Evolutionary conservation across 2,797 vertebrate species (phyloP).

Genomic region (Ceyx erithaca): DNA sequence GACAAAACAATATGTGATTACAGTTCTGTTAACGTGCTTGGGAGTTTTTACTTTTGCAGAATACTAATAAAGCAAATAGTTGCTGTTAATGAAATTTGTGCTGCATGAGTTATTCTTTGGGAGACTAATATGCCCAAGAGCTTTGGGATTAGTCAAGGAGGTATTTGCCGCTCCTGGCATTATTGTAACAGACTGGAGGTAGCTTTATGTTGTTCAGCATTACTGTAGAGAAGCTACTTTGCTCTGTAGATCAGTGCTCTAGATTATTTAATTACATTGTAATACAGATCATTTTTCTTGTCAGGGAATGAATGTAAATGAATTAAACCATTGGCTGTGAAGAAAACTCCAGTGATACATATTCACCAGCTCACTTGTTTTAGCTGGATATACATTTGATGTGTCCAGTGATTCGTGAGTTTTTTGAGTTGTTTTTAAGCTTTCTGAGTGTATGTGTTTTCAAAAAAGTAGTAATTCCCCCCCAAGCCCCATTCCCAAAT

Average conservation of each 20-base stretch:
- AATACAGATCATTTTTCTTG: not conserved
- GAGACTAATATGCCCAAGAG: not conserved
- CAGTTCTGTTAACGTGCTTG: not conserved
- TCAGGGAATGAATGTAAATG: not conserved
- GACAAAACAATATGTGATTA: not conserved
- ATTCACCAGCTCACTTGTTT: not conserved
- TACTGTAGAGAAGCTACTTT: not conserved
- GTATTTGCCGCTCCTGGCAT: not conserved
- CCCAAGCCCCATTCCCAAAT: not conserved
- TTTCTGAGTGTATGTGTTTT: not conserved
- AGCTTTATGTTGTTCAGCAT: not conserved
- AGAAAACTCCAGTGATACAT: not conserved
- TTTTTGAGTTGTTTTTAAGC: not conserved
- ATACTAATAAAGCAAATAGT: not conserved
- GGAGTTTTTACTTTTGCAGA: not conserved
- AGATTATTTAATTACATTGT: not conserved
- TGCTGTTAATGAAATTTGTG: slow-evolving; percentile 16
- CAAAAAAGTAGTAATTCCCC: not conserved
- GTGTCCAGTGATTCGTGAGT: not conserved
- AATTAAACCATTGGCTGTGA: not conserved
- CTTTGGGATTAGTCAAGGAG: slow-evolving; percentile 8
- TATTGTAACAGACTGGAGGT: not conserved
- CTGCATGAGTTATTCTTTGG: not conserved
- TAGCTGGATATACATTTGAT: not conserved
- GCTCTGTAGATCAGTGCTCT: not conserved